Percentiles rank a stretch among this genome's conserved stretches.
Conservation (phyloP, 2,888 invertebrate genomes). For the Pseudolycoriella hygida region DNA sequence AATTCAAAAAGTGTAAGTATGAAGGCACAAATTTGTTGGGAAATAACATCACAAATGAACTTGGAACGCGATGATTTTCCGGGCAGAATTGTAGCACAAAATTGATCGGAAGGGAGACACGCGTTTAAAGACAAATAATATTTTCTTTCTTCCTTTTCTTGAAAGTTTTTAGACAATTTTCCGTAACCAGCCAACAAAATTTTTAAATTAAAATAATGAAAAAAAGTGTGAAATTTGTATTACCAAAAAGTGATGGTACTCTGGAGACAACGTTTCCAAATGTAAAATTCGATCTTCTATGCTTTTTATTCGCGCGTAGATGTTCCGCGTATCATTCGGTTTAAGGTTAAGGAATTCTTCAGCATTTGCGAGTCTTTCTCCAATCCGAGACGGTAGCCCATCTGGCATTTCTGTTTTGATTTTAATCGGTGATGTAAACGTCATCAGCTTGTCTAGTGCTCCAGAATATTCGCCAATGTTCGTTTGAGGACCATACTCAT, state of each 20-base stretch:
- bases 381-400: slow-evolving; percentile 34
- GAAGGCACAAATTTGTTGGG: no score
- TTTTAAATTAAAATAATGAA: no score
- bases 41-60: no score
- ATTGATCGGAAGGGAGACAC: no score
- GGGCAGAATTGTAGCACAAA: no score
- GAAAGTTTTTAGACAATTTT: no score
- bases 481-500: slow-evolving; percentile 52
- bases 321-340: slow-evolving; percentile 22
- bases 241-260: slow-evolving; percentile 56
- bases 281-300: slow-evolving; percentile 57
- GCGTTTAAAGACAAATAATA: no score
- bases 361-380: slow-evolving; percentile 45
- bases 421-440: slow-evolving; percentile 6
- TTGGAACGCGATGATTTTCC: no score
- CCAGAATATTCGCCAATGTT: slow-evolving; percentile 26
- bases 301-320: slow-evolving; percentile 49
- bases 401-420: slow-evolving; percentile 12
- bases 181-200: no score
- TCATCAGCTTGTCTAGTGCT: slow-evolving; percentile 31
- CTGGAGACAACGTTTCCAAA: slow-evolving; percentile 62
- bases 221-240: slow-evolving; percentile 6
- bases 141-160: no score
- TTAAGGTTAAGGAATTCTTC: slow-evolving; percentile 41
- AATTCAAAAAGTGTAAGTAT: no score